Conservation (phyloP, 2,113 vertebrate species). For the Siphamia tubifer region DNA sequence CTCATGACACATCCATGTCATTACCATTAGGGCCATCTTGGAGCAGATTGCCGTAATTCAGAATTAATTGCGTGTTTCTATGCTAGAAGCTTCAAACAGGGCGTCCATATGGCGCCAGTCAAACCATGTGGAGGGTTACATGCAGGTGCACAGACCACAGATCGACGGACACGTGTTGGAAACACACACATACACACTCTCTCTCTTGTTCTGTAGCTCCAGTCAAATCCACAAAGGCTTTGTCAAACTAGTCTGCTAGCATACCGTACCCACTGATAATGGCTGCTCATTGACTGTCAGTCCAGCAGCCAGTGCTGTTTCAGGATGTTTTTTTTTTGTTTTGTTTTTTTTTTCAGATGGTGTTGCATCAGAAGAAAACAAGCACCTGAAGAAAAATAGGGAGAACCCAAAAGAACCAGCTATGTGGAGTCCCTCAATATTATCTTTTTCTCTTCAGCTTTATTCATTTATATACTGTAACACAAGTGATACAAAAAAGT, state of each 20-base stretch:
- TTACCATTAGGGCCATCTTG: constrained; percentile 22
- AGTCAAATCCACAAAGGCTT: background rate
- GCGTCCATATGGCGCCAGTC: constrained; percentile 38
- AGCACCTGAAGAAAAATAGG: background rate
- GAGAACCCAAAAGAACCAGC: background rate
- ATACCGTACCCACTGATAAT: background rate
- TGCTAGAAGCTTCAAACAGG: constrained; percentile 41
- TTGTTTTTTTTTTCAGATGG: background rate
- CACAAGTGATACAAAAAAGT: too few species aligned
- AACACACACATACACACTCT: background rate
- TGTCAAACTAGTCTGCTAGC: background rate
- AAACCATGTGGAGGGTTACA: constrained; percentile 9
- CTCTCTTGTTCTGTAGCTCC: background rate
- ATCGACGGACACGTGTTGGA: background rate
- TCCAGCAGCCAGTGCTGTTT: background rate
- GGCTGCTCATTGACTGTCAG: background rate
- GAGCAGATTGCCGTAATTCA: constrained; percentile 51
- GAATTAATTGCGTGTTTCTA: constrained; percentile 57
- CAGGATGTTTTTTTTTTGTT: too few species aligned
- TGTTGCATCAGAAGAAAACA: background rate
- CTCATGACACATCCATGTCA: constrained; percentile 5
- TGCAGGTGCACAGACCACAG: constrained; percentile 11
- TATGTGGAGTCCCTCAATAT: too few species aligned
- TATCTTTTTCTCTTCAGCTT: too few species aligned
- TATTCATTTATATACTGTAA: too few species aligned